Percentiles rank a stretch among this genome's conserved stretches.
These are phyloP conservation scores for Meta bourneti DNA, from an alignment of 2,888 invertebrate species.

Conservation along the genomic window DNA sequence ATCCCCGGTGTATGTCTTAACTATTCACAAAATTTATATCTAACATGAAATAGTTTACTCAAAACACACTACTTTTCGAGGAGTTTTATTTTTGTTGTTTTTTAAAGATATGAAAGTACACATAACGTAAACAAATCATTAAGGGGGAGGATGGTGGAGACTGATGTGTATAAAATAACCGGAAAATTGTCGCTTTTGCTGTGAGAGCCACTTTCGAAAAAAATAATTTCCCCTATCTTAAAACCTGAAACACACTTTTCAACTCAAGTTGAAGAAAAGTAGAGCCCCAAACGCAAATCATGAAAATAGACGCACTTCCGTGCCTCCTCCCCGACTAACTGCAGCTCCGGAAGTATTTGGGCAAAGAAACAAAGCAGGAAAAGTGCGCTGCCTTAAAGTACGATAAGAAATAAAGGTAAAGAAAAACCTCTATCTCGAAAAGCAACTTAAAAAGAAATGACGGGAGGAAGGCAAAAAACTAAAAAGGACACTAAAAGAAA, in stretches of 20 bases:
- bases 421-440: constrained; percentile 4
- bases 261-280: too few relatives aligned
- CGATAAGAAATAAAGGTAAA: background rate
- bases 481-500: background rate
- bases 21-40: too few relatives aligned
- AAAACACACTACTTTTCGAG: too few relatives aligned
- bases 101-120: too few relatives aligned
- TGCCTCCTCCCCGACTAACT: background rate
- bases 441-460: constrained; percentile 10
- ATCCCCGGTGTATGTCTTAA: too few relatives aligned
- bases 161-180: background rate
- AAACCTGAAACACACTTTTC: background rate
- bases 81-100: too few relatives aligned
- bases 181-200: background rate
- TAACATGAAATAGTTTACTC: too few relatives aligned
- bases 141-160: background rate
- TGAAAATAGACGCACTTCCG: background rate
- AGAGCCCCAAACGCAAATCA: background rate
- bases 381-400: background rate
- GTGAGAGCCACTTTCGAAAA: background rate
- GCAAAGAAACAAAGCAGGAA: constrained; percentile 6
- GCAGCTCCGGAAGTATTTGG: background rate
- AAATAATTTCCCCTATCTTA: background rate
- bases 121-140: background rate
- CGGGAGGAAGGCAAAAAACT: constrained; percentile 1